Evolutionary conservation across 2,113 vertebrate species (phyloP), one percentile per base, ranked within the genome.

Genomic region (Gasterosteus aculeatus): DNA sequence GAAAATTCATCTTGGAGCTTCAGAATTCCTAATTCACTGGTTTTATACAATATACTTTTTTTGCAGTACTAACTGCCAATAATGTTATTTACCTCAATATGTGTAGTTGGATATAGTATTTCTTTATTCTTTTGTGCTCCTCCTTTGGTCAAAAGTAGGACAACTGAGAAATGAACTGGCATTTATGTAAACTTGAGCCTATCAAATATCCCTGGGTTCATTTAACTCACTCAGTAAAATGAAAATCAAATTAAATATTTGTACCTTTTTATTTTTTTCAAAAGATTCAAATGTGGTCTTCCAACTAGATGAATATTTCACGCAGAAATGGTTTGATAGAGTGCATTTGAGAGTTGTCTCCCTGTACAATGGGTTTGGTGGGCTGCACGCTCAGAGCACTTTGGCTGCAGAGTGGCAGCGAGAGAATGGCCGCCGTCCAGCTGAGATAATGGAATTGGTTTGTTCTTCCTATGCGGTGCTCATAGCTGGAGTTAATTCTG

Each of bases 391-490:
- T 92, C 75, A 54, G 54, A 92, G 89, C 92, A 93, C 91, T 92
- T 91, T 91, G 88, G 85, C 85, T 88, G 83, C 77, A 74, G 79
- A 84, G 82, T 71, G 78, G 83, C 73, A 72, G 84, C 77, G 81
- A 76, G 82, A 86, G 86, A 93, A 88, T 92, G 92, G 91, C 88
- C 81, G 74, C 80, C 56, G 90, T 93, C 93, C 93, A 95, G 91
- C 92, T 88, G 92, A 91, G 93, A 94, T 95, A 95, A 95, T 95
- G 94, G 94, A 95, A 94, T 94, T 94, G 93, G 92, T 92, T 87
- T 95, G 93, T 95, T 94, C 87, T 94, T 91, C 85, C 92, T 77
- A 85, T 92, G 92, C 89, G 84, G 88, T 75, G 86, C 89, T 93
- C 87, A 92, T 93, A 89, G 93, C 88, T 87, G 91, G 91, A 95